Conservation (phyloP, 2,888 invertebrate species). For the Listrodromus nycthemerus region DNA sequence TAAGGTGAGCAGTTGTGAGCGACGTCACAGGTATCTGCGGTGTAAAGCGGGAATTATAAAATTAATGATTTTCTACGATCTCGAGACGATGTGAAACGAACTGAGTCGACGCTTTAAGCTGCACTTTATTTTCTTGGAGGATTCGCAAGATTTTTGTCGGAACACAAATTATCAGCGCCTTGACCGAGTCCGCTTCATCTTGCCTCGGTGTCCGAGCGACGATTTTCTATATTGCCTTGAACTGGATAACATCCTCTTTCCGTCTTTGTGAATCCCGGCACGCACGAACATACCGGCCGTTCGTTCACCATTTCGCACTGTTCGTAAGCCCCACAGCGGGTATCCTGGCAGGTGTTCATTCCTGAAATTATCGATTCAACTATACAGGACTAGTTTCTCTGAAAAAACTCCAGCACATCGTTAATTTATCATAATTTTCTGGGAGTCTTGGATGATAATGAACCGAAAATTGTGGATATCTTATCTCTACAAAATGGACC, state of each 20-base stretch:
- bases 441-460: background rate
- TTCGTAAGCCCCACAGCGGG: slow-evolving; percentile 71
- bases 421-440: background rate
- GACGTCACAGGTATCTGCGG: slow-evolving; percentile 84
- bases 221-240: slow-evolving; percentile 71
- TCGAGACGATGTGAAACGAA: background rate
- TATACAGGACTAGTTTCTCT: background rate
- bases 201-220: background rate
- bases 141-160: background rate
- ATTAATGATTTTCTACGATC: background rate
- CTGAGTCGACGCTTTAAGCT: background rate
- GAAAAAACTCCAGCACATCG: background rate
- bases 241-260: slow-evolving; percentile 78
- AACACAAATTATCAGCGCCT: background rate
- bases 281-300: slow-evolving; percentile 77
- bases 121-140: background rate
- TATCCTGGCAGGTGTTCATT: slow-evolving; percentile 71
- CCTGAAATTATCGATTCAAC: slow-evolving; percentile 61
- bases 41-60: background rate
- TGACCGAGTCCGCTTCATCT: background rate
- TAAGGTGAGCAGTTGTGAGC: slow-evolving; percentile 87
- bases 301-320: slow-evolving; percentile 78
- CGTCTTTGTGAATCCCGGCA: slow-evolving; percentile 78
- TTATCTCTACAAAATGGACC: too few species aligned
- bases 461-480: too few species aligned